Evolutionary conservation across 2,113 vertebrate genomes (phyloP).

Genomic region (Leptocoma aspasia): DNA sequence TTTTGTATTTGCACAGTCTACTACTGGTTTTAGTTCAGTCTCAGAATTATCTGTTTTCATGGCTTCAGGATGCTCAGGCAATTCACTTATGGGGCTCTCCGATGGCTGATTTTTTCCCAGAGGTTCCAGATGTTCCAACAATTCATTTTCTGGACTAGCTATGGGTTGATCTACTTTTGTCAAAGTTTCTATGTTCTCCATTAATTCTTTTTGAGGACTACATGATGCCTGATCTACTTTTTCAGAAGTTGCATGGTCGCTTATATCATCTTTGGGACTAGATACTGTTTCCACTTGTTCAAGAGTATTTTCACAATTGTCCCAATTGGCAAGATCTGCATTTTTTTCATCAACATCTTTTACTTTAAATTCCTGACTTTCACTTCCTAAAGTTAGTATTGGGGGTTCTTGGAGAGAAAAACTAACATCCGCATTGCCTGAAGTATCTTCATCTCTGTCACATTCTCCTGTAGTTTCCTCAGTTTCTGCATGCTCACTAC

Average conservation of each 20-base stretch:
- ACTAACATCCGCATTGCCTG: background rate
- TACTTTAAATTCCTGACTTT: slow-evolving; percentile 16
- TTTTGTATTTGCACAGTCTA: background rate
- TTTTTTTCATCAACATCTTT: background rate
- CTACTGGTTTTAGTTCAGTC: background rate
- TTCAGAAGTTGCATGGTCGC: background rate
- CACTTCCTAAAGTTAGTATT: background rate
- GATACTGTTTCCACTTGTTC: background rate
- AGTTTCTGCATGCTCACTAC: slow-evolving; percentile 26
- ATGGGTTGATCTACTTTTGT: background rate
- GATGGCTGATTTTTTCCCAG: background rate
- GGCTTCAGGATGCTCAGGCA: slow-evolving; percentile 9
- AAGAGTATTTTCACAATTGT: background rate
- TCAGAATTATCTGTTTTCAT: background rate
- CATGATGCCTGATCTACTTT: background rate
- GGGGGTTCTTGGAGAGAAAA: slow-evolving; percentile 30
- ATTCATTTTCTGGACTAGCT: background rate
- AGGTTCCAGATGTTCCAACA: slow-evolving; percentile 18
- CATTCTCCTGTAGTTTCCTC: background rate
- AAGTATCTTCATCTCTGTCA: background rate
- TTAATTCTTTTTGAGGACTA: background rate
- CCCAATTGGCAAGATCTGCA: background rate
- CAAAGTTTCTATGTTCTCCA: background rate
- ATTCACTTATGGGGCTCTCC: background rate
- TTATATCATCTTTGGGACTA: slow-evolving; percentile 20